Base-by-base conservation (phyloP, 2,888 invertebrate species). In the Leistus spinibarbis region DNA sequence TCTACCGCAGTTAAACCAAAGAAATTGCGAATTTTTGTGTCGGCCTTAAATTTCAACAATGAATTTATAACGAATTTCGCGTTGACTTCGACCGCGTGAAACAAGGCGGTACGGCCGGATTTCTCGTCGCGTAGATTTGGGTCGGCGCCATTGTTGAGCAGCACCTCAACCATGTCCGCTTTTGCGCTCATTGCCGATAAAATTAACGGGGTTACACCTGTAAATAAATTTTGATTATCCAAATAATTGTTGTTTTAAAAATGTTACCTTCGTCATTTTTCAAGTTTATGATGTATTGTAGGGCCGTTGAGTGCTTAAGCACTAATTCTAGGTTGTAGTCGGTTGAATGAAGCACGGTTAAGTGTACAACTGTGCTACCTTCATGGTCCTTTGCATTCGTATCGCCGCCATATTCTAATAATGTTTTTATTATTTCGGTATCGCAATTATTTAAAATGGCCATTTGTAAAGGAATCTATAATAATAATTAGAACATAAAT, bases 161-260 rank as follows among this genome's bases (percentile, higher is more conserved):
- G 77, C 0, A 83, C 60, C 10, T 81, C 77, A 0, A 86, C 87
- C 57, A 85, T 85, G 1, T 82, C 82, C 22, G 83, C 81, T 4
- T 79, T 79, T 0, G 86, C 85, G 1, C 83, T 76, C 54, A 83
- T 83, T 63, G 86, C 84, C 0, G 88, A 86, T 27, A 87, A 27
- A 86, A 88, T 88, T 0, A 89, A 80, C 0, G 89, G 87, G 0
- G 87, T 88, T 76, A 87, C 85, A 0, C 89, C 89, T 89, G 63
- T 20, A 78, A 79, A 67, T 40, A 40, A 1, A 40, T 10, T 5
- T n/a, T 40, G 40, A 40, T 40, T 3, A 1, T 1, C 13, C 10
- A 40, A 40, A 10, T 40, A 5, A 1, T 40, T 10, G 40, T 2
- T 40, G 40, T 40, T 40, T 40, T 5, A 40, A 40, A 40, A 40